These are phyloP conservation scores for Eurois occulta DNA, from an alignment of 2,888 invertebrate species.

Conservation along the genomic window DNA sequence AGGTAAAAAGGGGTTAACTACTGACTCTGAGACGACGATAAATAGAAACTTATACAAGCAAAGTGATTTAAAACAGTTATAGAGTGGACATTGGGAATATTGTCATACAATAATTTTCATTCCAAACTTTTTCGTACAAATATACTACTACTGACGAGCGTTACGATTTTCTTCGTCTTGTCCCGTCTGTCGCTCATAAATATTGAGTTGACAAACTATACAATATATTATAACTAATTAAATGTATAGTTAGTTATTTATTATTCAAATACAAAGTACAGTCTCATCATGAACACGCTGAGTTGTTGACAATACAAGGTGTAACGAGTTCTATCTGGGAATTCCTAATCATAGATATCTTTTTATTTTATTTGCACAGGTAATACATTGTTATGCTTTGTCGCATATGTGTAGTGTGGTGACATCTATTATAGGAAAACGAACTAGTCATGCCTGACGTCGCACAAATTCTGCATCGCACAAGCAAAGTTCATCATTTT, in stretches of 20 bases:
- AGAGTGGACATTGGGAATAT: too few relatives aligned
- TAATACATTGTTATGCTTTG: neutral
- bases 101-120: too few relatives aligned
- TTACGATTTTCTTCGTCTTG: too few relatives aligned
- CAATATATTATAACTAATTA: too few relatives aligned
- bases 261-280: neutral
- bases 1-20: too few relatives aligned
- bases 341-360: slow-evolving; percentile 36
- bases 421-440: neutral
- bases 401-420: neutral
- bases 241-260: too few relatives aligned
- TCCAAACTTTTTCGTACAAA: too few relatives aligned
- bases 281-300: slow-evolving; percentile 4
- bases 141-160: too few relatives aligned
- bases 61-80: too few relatives aligned
- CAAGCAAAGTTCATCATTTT: neutral
- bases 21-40: neutral
- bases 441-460: neutral
- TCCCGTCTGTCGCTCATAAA: too few relatives aligned
- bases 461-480: neutral
- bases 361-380: slow-evolving; percentile 18
- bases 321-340: slow-evolving; percentile 17
- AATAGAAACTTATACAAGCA: neutral
- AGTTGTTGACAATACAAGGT: slow-evolving; percentile 5
- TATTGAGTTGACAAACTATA: neutral